Evolutionary conservation across 37 sponge, comb jelly and placozoan species (phyloP), one percentile per base, ranked within the genome.

Genomic region (Halichondria panicea): DNA sequence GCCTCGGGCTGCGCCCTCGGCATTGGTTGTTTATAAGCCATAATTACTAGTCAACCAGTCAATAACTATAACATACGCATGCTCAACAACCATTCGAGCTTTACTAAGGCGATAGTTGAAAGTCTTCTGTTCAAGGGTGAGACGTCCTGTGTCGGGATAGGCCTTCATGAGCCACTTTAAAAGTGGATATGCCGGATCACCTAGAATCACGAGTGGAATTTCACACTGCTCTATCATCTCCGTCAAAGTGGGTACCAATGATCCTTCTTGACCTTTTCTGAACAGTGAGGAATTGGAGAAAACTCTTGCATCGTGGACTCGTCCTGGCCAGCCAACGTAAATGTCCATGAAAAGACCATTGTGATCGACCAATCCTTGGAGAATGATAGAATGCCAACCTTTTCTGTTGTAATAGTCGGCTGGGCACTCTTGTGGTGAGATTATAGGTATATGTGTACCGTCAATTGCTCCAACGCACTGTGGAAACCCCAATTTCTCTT

Each of bases 161-260:
- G 84, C 63, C 37, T 83, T 83, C 84, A 74, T 83, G 24, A 83
- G 43, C 84, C 84, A 83, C 30, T 70, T 71, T n/a, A 70, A 45
- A 1, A 80, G 63, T 27, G 81, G 81, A 58, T 80, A 80, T 28
- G 81, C 81, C 44, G 81, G 72, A 60, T 80, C 81, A 11, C 81
- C 81, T 18, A 80, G 64, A 18, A 80, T 30, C 40, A 69, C 32
- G 13, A 80, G 35, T 28, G 81, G 81, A 27, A 80, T 59, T 21
- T 66, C 35, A 21, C 0, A 22, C 18, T 18, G 25, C 18, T 22
- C 22, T 28, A 68, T 53, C 4, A 13, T 36, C 34, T 24, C 24
- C n/a, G 45, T 43, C 70, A 69, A 41, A 12, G 1, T 42, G 13
- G 52, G 66, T n/a, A 72, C n/a, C 33, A 72, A 54, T 7, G 25